A percentile compares a stretch with the other conserved stretches of the same genome.
phyloP scores from a whole-genome alignment of 2,888 invertebrate species.

The Nomada fabriciana region DNA sequence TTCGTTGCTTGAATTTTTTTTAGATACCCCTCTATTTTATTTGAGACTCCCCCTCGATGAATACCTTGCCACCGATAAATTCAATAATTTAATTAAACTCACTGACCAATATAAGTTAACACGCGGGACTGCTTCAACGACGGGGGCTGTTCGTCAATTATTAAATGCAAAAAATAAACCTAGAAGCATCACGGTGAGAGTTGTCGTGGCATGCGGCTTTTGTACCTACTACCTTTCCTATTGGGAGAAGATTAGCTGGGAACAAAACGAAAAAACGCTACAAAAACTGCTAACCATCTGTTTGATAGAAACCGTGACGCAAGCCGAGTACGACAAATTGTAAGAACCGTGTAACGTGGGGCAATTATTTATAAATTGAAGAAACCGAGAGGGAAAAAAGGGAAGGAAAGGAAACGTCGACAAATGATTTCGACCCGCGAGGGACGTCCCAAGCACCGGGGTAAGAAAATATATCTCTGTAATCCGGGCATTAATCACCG shows the following conservation, averaged over 20 bases:
- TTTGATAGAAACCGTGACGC: too few relatives aligned
- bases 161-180: too few relatives aligned
- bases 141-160: too few relatives aligned
- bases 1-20: slow-evolving; percentile 11
- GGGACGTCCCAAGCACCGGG: background rate
- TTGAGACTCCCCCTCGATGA: background rate
- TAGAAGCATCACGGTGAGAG: too few relatives aligned
- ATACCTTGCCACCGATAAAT: background rate
- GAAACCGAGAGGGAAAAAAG: too few relatives aligned
- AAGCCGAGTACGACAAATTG: background rate
- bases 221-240: too few relatives aligned
- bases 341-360: background rate
- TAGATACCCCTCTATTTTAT: background rate
- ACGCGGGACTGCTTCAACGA: too few relatives aligned
- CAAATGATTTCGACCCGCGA: background rate
- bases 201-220: too few relatives aligned
- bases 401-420: background rate
- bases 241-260: too few relatives aligned
- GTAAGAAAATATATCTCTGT: slow-evolving; percentile 21
- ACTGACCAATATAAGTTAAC: too few relatives aligned
- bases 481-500: slow-evolving; percentile 36
- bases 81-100: too few relatives aligned
- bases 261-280: background rate
- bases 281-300: background rate
- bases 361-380: slow-evolving; percentile 22